phyloP scores from a whole-genome alignment of 92 coral and sea anemone genomes.

The Phenganax marumi region DNA sequence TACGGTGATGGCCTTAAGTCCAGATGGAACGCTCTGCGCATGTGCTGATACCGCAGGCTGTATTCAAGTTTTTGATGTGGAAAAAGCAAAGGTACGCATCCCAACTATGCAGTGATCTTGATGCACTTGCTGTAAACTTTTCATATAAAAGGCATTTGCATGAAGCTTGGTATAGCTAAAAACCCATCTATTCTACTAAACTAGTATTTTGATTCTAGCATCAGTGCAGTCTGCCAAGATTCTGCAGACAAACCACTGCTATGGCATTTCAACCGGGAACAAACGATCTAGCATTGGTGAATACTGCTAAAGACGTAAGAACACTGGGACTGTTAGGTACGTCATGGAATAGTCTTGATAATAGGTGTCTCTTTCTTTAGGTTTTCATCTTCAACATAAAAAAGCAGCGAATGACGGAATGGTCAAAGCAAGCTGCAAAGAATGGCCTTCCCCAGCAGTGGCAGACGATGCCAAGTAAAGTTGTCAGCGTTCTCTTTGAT shows the following conservation, averaged over 20 bases:
- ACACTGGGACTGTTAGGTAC: constrained; percentile 1
- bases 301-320: constrained; percentile 65
- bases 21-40: constrained; percentile 70
- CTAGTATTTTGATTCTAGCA: constrained; percentile 34
- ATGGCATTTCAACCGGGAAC: constrained; percentile 91
- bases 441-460: constrained; percentile 80
- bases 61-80: constrained; percentile 68
- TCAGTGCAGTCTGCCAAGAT: constrained; percentile 66
- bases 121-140: not conserved
- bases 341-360: no score
- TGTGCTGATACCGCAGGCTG: constrained; percentile 67
- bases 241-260: constrained; percentile 73
- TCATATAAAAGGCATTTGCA: no score
- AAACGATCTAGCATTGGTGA: constrained; percentile 61
- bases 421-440: constrained; percentile 73
- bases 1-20: constrained; percentile 68
- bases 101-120: not conserved
- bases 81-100: constrained; percentile 64
- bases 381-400: constrained; percentile 68
- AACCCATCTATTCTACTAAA: not conserved
- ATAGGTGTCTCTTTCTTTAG: constrained; percentile 36
- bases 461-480: constrained; percentile 60
- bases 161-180: no score
- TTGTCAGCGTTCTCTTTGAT: constrained; percentile 67
- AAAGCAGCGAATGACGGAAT: constrained; percentile 64